Base-by-base conservation (phyloP, 2,797 vertebrate genomes). In the Remorina albescens region DNA sequence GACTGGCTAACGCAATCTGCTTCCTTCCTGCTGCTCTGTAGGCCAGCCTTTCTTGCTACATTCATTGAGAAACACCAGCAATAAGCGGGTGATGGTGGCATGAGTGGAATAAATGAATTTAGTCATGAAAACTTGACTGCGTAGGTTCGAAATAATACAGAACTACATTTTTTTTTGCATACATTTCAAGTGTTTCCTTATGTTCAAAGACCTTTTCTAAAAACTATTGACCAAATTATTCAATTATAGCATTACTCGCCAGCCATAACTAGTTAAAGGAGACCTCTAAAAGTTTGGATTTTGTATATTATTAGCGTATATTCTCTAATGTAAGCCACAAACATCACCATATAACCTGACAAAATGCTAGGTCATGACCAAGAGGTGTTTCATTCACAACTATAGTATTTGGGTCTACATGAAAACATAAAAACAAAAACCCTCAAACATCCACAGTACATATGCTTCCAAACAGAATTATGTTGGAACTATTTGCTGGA, bases 11-110 rank as follows among this genome's bases (percentile, higher is more conserved):
- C 47, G 28, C 63, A 76, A 44, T 57, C 66, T 55, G 55, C 56
- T 70, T 68, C 46, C 62, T 71, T 75, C 47, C 70, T 49, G 67
- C 47, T 61, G 56, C 67, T 50, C 44, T 32, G 7, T 62, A n/a
- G 2, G 67, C 26, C 12, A 39, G 26, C 15, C 23, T 60, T 21
- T 70, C 58, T 54, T 11, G 11, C 36, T 21, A 25, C 8, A 21
- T 51, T 73, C 34, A 54, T 19, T 61, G 46, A 50, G 60, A 59
- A 67, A 62, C 25, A 59, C 21, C n/a, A 32, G 54, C 1, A 16
- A 61, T 53, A 56, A 71, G 55, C 19, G 57, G 36, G 21, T 53
- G 59, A 68, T 12, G n/a, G 3, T 11, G n/a, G 11, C 34, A 34
- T 19, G 41, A 44, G 19, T 44, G 41, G 18, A 16, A 44, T 7